Evolutionary conservation across 2,888 invertebrate species (phyloP).

Genomic region (Xestia xanthographa): DNA sequence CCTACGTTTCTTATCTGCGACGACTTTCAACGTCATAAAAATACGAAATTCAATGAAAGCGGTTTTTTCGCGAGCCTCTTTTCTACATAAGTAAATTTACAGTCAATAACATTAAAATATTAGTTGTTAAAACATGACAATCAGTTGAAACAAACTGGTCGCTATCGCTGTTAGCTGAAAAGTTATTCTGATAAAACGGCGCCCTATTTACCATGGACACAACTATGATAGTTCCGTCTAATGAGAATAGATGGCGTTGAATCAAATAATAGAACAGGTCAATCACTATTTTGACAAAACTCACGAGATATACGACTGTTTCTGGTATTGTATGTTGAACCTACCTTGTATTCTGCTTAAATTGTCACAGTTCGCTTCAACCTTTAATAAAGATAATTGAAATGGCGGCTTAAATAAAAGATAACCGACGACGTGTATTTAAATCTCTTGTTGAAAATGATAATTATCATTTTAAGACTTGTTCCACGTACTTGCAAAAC

Average conservation of each 20-base stretch:
- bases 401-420: background rate
- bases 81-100: background rate
- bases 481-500: no score
- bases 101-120: background rate
- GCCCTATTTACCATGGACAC: background rate
- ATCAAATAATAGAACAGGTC: background rate
- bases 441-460: conserved; percentile 16
- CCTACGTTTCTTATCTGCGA: background rate
- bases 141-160: background rate
- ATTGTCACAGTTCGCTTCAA: background rate
- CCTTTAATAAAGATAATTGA: background rate
- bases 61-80: no score
- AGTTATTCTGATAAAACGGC: background rate
- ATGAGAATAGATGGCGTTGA: conserved; percentile 54
- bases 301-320: no score
- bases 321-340: background rate
- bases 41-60: no score
- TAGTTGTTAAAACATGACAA: no score
- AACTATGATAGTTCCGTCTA: conserved; percentile 10
- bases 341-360: background rate
- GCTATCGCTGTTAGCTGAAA: background rate
- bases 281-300: background rate
- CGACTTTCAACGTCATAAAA: background rate
- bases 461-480: no score
- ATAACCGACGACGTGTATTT: background rate